Base-by-base conservation (phyloP, 2,888 invertebrate species). In the Euphydryas editha region DNA sequence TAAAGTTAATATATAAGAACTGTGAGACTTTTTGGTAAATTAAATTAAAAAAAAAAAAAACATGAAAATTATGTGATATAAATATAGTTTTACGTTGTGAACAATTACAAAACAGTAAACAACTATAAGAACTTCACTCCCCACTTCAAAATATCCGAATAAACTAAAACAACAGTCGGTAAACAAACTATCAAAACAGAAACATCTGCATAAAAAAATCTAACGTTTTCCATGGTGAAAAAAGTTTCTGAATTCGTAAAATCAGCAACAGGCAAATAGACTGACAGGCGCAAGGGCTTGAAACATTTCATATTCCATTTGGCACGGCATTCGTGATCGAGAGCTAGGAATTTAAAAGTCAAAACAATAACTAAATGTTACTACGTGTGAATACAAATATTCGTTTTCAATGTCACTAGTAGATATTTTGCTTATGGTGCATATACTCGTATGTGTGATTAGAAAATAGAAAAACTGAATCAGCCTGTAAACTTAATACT, bases 221-320 rank as follows among this genome's bases (percentile, higher is more conserved):
- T 51, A 51, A 24, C 51, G 51, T 30, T 51, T 51, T 51, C n/a
- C 24, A 30, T 51, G 24, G 24, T 30, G 13, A 54, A 54, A 54
- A 61, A 54, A 44, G 39, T 54, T 61, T 49, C 21, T 17, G 44
- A 54, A 61, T 54, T 61, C 59, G 65, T 56, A 62, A 62, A 54
- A 65, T 65, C 68, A 61, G 62, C 60, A 68, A 63, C 58, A 68
- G 65, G 60, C 62, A 61, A 61, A 63, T 65, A 56, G 60, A 60
- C 55, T 63, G 57, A 70, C 65, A 62, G 56, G 62, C 63, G 67
- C 49, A 51, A 66, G 65, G 54, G 67, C 54, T 62, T 69, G 55
- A 59, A 61, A 42, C 47, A 61, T 65, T 68, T 44, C 59, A 68
- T 70, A 70, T 70, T 66, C 30, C 61, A 46, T 66, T 69, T 57